A percentile compares a stretch with the other conserved stretches of the same genome.
These are phyloP conservation scores for Petaurus breviceps DNA, from an alignment of 2,113 vertebrate species.

Conservation along the genomic window DNA sequence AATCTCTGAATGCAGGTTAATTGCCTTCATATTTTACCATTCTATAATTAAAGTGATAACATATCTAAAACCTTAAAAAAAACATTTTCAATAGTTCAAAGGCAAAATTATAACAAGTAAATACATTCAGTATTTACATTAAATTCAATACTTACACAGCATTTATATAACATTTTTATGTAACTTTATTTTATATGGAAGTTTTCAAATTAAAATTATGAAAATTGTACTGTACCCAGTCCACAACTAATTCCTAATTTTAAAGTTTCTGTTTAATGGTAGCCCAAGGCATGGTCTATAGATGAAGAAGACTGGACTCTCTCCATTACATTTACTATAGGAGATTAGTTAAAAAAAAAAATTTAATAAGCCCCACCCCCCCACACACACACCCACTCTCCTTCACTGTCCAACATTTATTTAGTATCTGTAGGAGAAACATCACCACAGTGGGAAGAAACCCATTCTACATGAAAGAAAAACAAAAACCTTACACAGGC, in stretches of 20 bases:
- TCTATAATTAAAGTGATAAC: not conserved
- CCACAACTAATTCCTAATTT: slow-evolving; percentile 3
- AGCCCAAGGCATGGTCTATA: not conserved
- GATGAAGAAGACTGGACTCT: not conserved
- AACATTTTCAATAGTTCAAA: slow-evolving; percentile 16
- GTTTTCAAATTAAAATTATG: slow-evolving; percentile 34
- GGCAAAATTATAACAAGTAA: not conserved
- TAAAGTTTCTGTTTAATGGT: not conserved
- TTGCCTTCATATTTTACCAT: not conserved
- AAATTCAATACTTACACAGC: not conserved
- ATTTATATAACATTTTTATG: not conserved
- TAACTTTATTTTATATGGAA: not conserved
- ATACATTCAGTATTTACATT: not conserved
- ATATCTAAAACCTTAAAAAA: not conserved
- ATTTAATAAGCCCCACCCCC: too few species aligned
- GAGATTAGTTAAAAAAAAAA: not conserved
- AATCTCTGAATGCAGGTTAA: not conserved
- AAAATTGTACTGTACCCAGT: not conserved
- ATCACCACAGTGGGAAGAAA: not conserved
- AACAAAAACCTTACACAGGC: not conserved
- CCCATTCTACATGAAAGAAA: not conserved
- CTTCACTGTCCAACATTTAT: not conserved
- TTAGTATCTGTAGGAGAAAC: not conserved
- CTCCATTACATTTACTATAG: not conserved
- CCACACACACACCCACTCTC: not conserved